Conservation (phyloP, 2,113 vertebrate genomes). For the Oriolus oriolus region DNA sequence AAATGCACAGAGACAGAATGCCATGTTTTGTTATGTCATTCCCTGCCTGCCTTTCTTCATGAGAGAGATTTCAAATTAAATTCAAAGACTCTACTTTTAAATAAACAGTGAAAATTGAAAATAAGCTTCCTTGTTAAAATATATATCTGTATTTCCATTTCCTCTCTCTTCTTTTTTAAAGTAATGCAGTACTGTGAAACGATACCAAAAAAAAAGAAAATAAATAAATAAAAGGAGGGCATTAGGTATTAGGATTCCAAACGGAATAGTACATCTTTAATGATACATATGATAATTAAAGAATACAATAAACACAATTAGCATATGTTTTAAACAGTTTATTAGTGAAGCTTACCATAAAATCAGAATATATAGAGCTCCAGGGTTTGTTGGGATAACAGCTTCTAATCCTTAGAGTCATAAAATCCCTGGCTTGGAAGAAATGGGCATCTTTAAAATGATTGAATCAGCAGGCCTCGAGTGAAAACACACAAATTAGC, state of each 20-base stretch:
- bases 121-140: background rate
- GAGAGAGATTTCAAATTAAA: background rate
- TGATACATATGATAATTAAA: slow-evolving; percentile 65
- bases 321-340: slow-evolving; percentile 71
- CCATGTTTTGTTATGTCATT: slow-evolving; percentile 1
- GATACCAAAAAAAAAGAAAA: background rate
- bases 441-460: slow-evolving; percentile 65
- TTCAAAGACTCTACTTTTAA: background rate
- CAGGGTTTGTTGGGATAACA: slow-evolving; percentile 62
- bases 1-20: slow-evolving; percentile 19
- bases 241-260: slow-evolving; percentile 53
- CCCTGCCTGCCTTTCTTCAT: slow-evolving; percentile 22
- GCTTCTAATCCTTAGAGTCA: slow-evolving; percentile 65
- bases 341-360: slow-evolving; percentile 72
- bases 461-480: slow-evolving; percentile 65
- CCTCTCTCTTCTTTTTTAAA: background rate
- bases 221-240: background rate
- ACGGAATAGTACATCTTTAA: slow-evolving; percentile 53
- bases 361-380: slow-evolving; percentile 66
- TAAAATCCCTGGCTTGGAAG: slow-evolving; percentile 74
- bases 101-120: background rate
- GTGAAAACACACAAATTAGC: slow-evolving; percentile 69
- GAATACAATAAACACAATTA: slow-evolving; percentile 72
- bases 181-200: background rate
- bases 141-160: background rate